phyloP scores from a whole-genome alignment of 2,797 vertebrate genomes.

The Ataeniobius toweri region DNA sequence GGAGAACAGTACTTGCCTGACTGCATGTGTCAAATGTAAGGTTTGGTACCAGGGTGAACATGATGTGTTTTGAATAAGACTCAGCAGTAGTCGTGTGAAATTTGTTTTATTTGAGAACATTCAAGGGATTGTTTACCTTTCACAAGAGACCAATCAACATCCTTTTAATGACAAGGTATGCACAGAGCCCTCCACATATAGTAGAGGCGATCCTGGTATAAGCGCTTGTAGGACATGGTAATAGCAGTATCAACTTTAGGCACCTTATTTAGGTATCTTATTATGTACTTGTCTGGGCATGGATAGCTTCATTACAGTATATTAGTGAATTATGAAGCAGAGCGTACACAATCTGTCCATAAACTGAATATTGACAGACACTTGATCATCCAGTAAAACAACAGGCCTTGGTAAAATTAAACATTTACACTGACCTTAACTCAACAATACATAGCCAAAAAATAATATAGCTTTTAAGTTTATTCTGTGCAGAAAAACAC shows the following conservation, averaged over 20 bases:
- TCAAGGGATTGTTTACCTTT: not conserved
- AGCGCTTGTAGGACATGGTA: not conserved
- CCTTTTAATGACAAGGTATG: not conserved
- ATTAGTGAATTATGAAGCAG: not conserved
- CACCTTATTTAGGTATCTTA: not conserved
- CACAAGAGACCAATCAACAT: too few species aligned
- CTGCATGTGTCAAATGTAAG: not conserved
- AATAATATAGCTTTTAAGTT: too few species aligned
- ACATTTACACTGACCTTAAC: not conserved
- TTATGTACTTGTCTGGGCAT: not conserved
- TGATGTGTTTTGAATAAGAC: not conserved
- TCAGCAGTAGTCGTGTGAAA: not conserved
- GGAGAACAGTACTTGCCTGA: not conserved
- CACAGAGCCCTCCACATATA: not conserved
- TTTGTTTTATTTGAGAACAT: not conserved
- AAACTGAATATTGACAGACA: not conserved
- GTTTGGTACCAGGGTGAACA: not conserved
- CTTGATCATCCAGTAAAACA: not conserved
- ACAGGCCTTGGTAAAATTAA: not conserved
- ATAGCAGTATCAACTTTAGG: not conserved
- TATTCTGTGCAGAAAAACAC: not conserved
- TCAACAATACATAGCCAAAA: not conserved
- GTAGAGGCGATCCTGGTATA: not conserved
- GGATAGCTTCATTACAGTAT: not conserved
- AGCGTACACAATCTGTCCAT: not conserved